These are phyloP conservation scores for Bugulina stolonifera DNA, from an alignment of 2,888 invertebrate species.

Conservation along the genomic window DNA sequence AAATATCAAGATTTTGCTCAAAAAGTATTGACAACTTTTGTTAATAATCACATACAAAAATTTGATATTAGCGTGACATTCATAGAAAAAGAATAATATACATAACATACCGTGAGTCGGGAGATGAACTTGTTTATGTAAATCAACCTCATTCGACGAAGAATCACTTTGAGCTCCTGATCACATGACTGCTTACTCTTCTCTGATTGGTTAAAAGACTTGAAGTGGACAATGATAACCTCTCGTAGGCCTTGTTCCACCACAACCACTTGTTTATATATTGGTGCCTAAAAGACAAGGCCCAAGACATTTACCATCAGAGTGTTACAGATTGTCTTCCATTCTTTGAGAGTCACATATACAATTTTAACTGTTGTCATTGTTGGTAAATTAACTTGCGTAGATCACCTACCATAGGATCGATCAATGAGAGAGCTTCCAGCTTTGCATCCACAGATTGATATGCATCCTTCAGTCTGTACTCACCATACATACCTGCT, in stretches of 20 bases:
- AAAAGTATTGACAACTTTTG: too few species aligned
- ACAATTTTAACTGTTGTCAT: too few species aligned
- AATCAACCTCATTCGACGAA: conserved; percentile 69
- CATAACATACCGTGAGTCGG: conserved; percentile 46
- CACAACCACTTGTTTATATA: background rate
- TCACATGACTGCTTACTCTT: conserved; percentile 49
- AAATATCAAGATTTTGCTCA: too few species aligned
- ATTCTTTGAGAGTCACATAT: too few species aligned
- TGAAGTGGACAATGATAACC: background rate
- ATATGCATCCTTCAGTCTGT: background rate
- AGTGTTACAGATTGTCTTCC: too few species aligned
- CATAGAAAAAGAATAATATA: background rate
- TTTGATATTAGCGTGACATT: too few species aligned
- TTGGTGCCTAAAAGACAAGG: background rate
- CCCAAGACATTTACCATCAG: too few species aligned
- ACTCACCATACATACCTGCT: background rate
- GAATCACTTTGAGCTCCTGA: conserved; percentile 65
- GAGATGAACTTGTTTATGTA: conserved; percentile 57
- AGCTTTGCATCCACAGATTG: background rate
- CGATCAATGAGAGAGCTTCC: conserved; percentile 2
- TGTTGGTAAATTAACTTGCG: too few species aligned
- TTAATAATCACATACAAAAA: too few species aligned
- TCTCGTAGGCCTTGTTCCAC: conserved; percentile 13
- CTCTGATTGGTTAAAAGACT: conserved; percentile 3
- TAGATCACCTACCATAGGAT: conserved; percentile 3